These are phyloP conservation scores for Pteropus rufus DNA, from an alignment of 2,797 vertebrate species.

Conservation along the genomic window DNA sequence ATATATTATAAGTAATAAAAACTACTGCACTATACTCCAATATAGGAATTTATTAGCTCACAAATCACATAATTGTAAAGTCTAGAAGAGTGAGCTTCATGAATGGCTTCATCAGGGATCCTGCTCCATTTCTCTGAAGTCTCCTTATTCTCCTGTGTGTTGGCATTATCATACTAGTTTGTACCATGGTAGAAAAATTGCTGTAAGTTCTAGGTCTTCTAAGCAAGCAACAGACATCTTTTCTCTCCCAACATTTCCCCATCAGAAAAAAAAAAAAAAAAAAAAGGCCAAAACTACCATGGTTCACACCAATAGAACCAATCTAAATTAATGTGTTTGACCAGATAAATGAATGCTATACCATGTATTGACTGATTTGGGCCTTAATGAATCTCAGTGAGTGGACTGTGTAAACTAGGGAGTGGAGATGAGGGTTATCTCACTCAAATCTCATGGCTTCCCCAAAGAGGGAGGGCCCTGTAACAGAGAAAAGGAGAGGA, in stretches of 20 bases:
- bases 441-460: neutral
- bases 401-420: neutral
- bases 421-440: neutral
- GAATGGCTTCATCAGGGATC: neutral
- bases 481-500: neutral
- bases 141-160: neutral
- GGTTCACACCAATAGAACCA: neutral
- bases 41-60: neutral
- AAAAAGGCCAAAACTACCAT: neutral
- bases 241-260: neutral
- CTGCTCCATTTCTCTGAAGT: neutral
- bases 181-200: neutral
- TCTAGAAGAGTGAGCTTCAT: neutral
- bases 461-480: neutral
- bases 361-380: neutral
- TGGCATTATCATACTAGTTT: neutral
- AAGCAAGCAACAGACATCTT: neutral
- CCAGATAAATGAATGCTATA: neutral
- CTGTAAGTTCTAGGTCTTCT: neutral
- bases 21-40: neutral
- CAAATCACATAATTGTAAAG: neutral
- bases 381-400: neutral
- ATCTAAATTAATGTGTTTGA: neutral
- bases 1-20: neutral
- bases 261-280: neutral